Conservation (phyloP, 1,140 invertebrate genomes). For the Riptortus pedestris region DNA sequence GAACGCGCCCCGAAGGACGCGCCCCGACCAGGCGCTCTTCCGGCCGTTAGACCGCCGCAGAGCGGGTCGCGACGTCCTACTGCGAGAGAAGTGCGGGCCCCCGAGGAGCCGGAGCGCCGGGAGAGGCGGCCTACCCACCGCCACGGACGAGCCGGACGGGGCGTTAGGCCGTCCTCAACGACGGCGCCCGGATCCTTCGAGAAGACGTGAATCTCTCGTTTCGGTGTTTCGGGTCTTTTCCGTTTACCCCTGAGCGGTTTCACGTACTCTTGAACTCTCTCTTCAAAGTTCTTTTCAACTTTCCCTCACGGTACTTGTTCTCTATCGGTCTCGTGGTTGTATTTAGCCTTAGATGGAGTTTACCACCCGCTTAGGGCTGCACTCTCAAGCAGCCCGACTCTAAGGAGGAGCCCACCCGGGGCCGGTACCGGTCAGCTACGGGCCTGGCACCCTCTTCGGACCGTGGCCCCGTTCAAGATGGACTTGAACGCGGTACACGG, state of each 20-base stretch:
- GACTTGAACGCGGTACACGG: constrained; percentile 50
- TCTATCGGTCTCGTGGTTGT: constrained; percentile 72
- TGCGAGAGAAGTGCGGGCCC: too few relatives aligned
- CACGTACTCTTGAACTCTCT: constrained; percentile 79
- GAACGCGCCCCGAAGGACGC: too few relatives aligned
- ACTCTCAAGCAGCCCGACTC: constrained; percentile 78
- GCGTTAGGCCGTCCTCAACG: constrained; percentile 32
- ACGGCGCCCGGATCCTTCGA: constrained; percentile 42
- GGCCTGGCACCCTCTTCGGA: constrained; percentile 62
- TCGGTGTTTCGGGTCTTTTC: constrained; percentile 36
- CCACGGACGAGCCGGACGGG: too few relatives aligned
- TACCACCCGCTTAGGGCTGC: constrained; percentile 74
- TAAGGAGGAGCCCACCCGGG: constrained; percentile 47
- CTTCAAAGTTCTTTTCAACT: constrained; percentile 83
- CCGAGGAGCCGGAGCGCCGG: too few relatives aligned
- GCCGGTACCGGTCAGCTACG: constrained; percentile 43
- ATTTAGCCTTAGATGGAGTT: constrained; percentile 81
- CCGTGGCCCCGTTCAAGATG: constrained; percentile 54
- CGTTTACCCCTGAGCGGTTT: constrained; percentile 64
- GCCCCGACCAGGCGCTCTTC: background rate
- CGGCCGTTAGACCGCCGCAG: background rate
- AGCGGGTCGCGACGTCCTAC: too few relatives aligned
- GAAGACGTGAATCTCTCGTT: constrained; percentile 26
- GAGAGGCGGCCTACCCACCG: too few relatives aligned
- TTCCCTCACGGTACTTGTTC: constrained; percentile 85